A percentile compares a stretch with the other conserved stretches of the same genome.
These are phyloP conservation scores for Micronisus gabar DNA, from an alignment of 2,113 vertebrate genomes.

Conservation along the genomic window DNA sequence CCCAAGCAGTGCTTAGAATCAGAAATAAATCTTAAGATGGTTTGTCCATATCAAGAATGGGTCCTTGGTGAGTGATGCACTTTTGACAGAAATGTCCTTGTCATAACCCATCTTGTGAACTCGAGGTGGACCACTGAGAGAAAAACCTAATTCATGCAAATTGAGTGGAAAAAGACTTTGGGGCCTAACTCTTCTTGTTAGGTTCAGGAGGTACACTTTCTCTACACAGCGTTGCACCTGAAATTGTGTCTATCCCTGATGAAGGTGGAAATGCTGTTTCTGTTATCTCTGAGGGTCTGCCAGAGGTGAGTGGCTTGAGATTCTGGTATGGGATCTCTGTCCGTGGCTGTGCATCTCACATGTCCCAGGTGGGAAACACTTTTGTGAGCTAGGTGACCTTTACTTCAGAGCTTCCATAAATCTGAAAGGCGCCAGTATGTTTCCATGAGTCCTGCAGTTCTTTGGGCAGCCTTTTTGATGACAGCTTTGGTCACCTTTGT, in stretches of 20 bases:
- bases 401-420: neutral
- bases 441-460: neutral
- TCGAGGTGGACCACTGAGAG: neutral
- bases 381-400: neutral
- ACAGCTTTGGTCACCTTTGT: neutral
- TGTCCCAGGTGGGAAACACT: neutral
- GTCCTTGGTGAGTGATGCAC: neutral
- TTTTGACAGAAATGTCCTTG: neutral
- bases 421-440: neutral
- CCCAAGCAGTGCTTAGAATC: neutral
- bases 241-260: neutral
- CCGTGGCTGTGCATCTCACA: rapidly evolving
- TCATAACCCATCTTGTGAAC: neutral
- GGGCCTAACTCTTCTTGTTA: neutral
- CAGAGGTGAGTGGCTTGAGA: neutral
- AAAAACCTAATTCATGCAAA: neutral
- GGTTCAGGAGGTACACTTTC: neutral
- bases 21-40: neutral
- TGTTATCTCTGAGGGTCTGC: neutral
- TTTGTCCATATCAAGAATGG: neutral
- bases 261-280: neutral
- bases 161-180: neutral
- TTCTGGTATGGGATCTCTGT: neutral
- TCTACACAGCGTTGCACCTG: rapidly evolving
- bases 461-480: neutral